Base-by-base conservation (phyloP, 2,888 invertebrate species). In the Pollenia amentaria region DNA sequence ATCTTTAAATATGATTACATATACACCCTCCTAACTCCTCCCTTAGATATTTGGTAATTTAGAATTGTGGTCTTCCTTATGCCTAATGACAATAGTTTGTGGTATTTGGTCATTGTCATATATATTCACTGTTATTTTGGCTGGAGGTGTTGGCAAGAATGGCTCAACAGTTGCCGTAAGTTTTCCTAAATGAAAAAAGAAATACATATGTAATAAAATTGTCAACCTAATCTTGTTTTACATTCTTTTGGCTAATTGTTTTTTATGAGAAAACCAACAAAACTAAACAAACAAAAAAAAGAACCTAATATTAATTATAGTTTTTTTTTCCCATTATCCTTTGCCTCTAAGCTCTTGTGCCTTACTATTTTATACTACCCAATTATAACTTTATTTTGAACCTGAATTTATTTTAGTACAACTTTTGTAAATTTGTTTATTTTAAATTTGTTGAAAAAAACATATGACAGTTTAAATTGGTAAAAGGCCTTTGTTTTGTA, bases 81-180 rank as follows among this genome's bases (percentile, higher is more conserved):
- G 96, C 92, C 93, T 96, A 93, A 95, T 95, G 94, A 97, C 97
- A 92, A 93, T 96, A 93, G 93, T 95, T 91, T 96, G 96, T 94
- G 95, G 96, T 91, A 93, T 95, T 93, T 94, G 96, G 94, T 95
- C 96, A 91, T 94, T 97, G 92, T 95, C 95, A 94, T 94, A 95
- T 93, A 95, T 96, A 93, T 95, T 96, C 93, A 95, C 95, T 93
- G 95, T 97, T 94, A 96, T 97, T 94, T 96, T 97, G 95, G 96
- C 96, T 94, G 97, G 99, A 94, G 99, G 99, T 94, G 97, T 97
- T 93, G 99, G 99, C 93, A 99, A 99, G 95, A 99, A 99, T 95
- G 99, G 99, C 94, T 99, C 99, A 91, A 99, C 99, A 90, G 98
- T 99, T 91, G 99, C 99, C 95, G 99, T 99, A 97, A 97, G 98